Evolutionary conservation across 2,888 invertebrate species (phyloP).

Genomic region (Drosophila buzzatii): DNA sequence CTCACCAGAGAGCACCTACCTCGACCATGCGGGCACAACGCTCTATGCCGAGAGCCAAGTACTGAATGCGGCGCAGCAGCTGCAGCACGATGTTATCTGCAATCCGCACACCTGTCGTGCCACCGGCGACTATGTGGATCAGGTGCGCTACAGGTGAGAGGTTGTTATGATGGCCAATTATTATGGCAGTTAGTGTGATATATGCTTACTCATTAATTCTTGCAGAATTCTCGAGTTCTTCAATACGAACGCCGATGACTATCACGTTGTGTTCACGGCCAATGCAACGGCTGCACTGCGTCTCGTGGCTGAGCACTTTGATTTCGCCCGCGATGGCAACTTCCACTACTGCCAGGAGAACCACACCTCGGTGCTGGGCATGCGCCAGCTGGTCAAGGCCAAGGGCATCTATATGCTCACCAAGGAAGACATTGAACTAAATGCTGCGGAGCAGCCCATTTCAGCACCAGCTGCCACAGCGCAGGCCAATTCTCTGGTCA

Average conservation of each 20-base stretch:
- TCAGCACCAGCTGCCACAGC: neutral
- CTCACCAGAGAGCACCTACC: slow-evolving; percentile 89
- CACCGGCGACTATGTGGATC: slow-evolving; percentile 94
- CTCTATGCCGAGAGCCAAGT: slow-evolving; percentile 92
- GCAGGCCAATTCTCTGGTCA: slow-evolving; percentile 89
- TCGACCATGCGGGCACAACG: slow-evolving; percentile 96
- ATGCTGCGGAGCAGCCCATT: slow-evolving; percentile 41
- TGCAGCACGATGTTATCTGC: slow-evolving; percentile 91
- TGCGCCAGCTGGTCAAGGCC: slow-evolving; percentile 91
- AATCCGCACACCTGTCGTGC: slow-evolving; percentile 96
- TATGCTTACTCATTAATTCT: neutral
- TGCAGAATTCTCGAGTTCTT: slow-evolving; percentile 93
- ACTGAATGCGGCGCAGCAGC: slow-evolving; percentile 88
- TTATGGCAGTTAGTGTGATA: neutral
- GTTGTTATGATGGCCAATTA: neutral
- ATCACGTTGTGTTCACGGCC: slow-evolving; percentile 96
- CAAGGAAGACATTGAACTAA: slow-evolving; percentile 87
- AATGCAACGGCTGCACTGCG: slow-evolving; percentile 96
- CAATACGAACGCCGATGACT: slow-evolving; percentile 91
- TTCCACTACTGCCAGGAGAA: slow-evolving; percentile 95
- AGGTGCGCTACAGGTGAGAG: slow-evolving; percentile 90
- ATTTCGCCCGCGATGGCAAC: slow-evolving; percentile 86
- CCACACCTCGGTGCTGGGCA: slow-evolving; percentile 97
- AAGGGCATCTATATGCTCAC: slow-evolving; percentile 87
- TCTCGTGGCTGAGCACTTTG: slow-evolving; percentile 92